Evolutionary conservation across 2,113 vertebrate species (phyloP).

Genomic region (Sclerurus mexicanus): DNA sequence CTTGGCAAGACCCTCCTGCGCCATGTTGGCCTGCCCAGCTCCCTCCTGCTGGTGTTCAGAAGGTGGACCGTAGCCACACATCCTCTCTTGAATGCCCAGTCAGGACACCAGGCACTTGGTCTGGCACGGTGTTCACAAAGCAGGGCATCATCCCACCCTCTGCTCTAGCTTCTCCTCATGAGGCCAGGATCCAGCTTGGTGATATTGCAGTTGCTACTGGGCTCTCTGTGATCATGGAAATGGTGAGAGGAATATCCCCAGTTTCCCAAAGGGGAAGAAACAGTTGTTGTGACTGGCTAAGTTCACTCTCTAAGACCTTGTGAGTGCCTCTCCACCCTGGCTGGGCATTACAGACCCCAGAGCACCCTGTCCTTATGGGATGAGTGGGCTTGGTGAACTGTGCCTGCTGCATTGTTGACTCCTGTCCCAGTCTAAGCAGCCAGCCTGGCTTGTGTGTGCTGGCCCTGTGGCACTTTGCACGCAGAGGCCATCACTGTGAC

Average conservation of each 20-base stretch:
- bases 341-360: not conserved
- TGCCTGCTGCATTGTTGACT: not conserved
- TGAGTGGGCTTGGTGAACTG: not conserved
- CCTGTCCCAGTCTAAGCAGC: not conserved
- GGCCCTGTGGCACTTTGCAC: not conserved
- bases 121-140: not conserved
- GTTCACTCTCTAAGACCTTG: not conserved
- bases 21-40: not conserved
- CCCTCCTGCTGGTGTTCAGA: not conserved
- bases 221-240: not conserved
- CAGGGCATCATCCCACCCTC: not conserved
- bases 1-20: not conserved
- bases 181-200: not conserved
- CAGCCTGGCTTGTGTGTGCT: not conserved
- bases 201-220: not conserved
- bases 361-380: not conserved
- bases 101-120: not conserved
- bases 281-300: not conserved
- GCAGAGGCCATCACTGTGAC: not conserved
- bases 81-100: not conserved
- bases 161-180: not conserved
- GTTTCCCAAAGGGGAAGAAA: not conserved
- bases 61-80: rapidly evolving
- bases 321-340: not conserved
- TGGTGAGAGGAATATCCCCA: not conserved